Conservation (phyloP, 2,113 vertebrate species). For the Toxotes jaculatrix region DNA sequence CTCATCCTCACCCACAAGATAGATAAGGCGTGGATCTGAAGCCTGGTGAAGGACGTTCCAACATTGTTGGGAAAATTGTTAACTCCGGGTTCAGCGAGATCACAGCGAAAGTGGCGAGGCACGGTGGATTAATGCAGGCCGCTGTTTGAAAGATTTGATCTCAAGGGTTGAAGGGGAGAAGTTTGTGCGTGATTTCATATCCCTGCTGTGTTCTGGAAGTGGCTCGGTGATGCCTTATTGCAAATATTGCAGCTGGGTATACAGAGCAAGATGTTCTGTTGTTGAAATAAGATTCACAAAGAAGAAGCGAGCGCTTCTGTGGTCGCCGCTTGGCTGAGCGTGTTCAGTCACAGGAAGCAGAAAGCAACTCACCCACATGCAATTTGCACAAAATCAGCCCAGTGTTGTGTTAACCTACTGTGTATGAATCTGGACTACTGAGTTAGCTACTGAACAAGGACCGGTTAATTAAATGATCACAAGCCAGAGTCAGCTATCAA, state of each 20-base stretch:
- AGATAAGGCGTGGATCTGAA: slow-evolving; percentile 40
- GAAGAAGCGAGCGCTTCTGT: background rate
- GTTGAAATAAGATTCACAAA: slow-evolving; percentile 5
- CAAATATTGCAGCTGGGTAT: background rate
- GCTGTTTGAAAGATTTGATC: background rate
- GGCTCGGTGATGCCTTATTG: background rate
- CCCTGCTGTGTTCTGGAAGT: slow-evolving; percentile 6
- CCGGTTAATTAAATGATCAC: background rate
- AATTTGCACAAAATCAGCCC: background rate
- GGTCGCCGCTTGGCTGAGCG: background rate
- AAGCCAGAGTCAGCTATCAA: background rate
- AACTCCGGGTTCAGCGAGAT: slow-evolving; percentile 11
- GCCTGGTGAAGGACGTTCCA: slow-evolving; percentile 46
- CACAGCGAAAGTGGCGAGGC: background rate
- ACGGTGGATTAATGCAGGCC: background rate
- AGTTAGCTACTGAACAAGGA: background rate
- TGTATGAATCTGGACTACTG: background rate
- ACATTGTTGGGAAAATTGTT: slow-evolving; percentile 45
- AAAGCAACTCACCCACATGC: background rate
- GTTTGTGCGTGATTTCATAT: background rate
- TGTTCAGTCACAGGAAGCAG: background rate
- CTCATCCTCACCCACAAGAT: slow-evolving; percentile 43
- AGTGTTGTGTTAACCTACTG: background rate
- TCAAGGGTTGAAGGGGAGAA: background rate
- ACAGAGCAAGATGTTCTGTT: background rate